These are phyloP conservation scores for Hymenochirus boettgeri DNA, from an alignment of 2,113 vertebrate species.

Conservation along the genomic window DNA sequence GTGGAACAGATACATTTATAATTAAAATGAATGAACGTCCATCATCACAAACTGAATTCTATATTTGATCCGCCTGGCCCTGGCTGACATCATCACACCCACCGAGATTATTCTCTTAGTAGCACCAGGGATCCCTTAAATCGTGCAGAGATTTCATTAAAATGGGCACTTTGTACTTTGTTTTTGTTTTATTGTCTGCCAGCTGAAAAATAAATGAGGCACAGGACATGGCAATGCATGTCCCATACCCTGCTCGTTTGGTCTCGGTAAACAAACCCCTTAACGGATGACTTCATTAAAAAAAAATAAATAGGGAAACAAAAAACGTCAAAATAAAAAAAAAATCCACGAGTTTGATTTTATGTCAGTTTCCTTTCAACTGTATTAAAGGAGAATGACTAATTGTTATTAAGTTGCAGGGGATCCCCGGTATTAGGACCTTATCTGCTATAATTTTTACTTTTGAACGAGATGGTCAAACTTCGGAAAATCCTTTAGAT, in stretches of 20 bases:
- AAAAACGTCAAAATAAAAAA: too few relatives aligned
- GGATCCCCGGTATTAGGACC: too few relatives aligned
- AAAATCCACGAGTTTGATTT: too few relatives aligned
- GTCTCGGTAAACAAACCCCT: constrained; percentile 52
- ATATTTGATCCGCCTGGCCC: constrained; percentile 45
- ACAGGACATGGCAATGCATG: constrained; percentile 56
- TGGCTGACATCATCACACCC: constrained; percentile 39
- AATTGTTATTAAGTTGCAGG: too few relatives aligned
- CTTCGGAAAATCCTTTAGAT: too few relatives aligned
- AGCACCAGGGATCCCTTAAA: constrained; percentile 50
- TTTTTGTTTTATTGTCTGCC: constrained; percentile 57
- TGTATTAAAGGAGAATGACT: too few relatives aligned
- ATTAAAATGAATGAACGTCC: constrained; percentile 19
- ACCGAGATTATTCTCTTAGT: constrained; percentile 45
- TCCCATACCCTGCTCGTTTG: constrained; percentile 51
- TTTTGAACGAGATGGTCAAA: too few relatives aligned
- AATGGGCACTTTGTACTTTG: constrained; percentile 52
- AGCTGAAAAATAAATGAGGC: constrained; percentile 68
- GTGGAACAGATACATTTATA: constrained; percentile 6
- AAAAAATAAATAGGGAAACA: too few relatives aligned
- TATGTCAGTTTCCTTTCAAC: too few relatives aligned
- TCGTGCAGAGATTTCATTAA: constrained; percentile 61
- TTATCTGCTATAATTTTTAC: too few relatives aligned
- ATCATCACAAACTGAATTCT: constrained; percentile 29
- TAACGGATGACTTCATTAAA: too few relatives aligned